phyloP scores from a whole-genome alignment of 1,140 invertebrate genomes.

The Gryllus bimaculatus region DNA sequence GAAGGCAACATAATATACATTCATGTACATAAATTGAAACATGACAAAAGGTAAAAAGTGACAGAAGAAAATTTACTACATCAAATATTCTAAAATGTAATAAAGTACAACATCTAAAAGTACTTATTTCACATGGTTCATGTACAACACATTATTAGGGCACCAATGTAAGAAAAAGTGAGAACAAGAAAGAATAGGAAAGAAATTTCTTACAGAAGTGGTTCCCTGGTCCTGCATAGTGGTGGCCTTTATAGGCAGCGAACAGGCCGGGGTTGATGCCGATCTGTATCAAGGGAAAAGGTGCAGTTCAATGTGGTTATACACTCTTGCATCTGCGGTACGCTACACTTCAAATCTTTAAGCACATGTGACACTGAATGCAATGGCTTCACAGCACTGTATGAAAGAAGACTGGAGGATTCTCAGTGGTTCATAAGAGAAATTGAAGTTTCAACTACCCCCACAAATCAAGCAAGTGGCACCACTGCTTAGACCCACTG shows the following conservation, averaged over 20 bases:
- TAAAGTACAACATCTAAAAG: not conserved
- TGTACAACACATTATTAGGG: not conserved
- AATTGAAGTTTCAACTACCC: too few species aligned
- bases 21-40: not conserved
- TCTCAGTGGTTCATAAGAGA: too few species aligned
- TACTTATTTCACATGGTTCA: not conserved
- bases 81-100: not conserved
- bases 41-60: not conserved
- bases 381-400: not conserved
- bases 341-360: not conserved
- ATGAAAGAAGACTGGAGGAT: not conserved
- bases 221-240: slow-evolving; percentile 96
- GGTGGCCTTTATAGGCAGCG: slow-evolving; percentile 94
- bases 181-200: slow-evolving; percentile 8
- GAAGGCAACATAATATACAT: not conserved
- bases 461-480: too few species aligned
- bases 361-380: not conserved
- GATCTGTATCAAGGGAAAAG: slow-evolving; percentile 52
- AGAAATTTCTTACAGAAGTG: slow-evolving; percentile 77
- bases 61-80: not conserved
- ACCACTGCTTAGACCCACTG: too few species aligned
- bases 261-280: slow-evolving; percentile 95
- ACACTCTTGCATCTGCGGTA: not conserved
- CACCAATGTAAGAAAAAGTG: slow-evolving; percentile 4
- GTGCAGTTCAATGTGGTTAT: slow-evolving; percentile 10